Base-by-base conservation (phyloP, 1,140 invertebrate species). In the Wasmannia auropunctata region DNA sequence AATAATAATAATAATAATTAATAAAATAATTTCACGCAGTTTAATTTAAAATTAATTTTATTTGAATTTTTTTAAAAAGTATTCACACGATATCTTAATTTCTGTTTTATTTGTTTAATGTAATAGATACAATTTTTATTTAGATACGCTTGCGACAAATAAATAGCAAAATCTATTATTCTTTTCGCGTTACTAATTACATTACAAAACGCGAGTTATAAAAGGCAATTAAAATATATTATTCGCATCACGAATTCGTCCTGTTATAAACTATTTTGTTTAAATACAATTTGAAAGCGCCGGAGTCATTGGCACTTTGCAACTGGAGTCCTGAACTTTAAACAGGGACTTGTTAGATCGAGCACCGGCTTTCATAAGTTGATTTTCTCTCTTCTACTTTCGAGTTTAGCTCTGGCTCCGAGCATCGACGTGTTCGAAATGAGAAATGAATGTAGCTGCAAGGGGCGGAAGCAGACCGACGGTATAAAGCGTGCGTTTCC, bases 361-460 rank as follows among this genome's bases (percentile, higher is more conserved):
- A 75, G 86, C 80, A 84, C 86, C 34, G 80, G 54, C 86, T 87
- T 87, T 87, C 86, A 85, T 87, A 87, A 87, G 81, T 87, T 86
- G 86, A 67, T 87, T 87, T 85, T 87, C 80, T 85, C 80, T 85
- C 54, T 76, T 74, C 87, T 84, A 83, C 86, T 86, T 75, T 87
- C 70, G 83, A 87, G 58, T 80, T 72, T 84, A 88, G 62, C 86
- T 88, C 85, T 62, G n/a, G 46, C 79, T 81, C 56, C 83, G 54
- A 79, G 88, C 74, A 87, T 88, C 79, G 90, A 92, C 91, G 91
- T 91, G 91, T 91, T 90, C 87, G 90, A 92, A 91, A 92, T 91
- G 87, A 86, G 62, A 88, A 88, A 92, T 91, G 90, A 92, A 91
- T 90, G 91, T 90, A 87, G 87, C 88, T 89, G 85, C 79, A 46